A percentile compares a stretch with the other conserved stretches of the same genome.
Conservation (phyloP, 37 sponge, comb jelly and placozoan species). For the Hexactinellida sp. region DNA sequence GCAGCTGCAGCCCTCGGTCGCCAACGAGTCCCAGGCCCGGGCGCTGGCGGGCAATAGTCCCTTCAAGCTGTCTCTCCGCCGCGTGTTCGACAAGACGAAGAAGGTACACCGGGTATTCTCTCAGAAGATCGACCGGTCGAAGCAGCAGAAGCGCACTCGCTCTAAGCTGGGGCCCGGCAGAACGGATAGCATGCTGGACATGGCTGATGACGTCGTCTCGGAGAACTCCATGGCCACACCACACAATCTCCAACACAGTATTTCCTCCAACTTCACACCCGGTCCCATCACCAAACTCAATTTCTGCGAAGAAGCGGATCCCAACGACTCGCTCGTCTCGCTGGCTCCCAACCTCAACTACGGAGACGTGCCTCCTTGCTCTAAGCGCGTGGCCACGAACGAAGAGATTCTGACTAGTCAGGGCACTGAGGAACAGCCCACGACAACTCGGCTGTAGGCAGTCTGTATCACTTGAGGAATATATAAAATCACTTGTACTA, state of each 20-base stretch:
- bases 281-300: not conserved
- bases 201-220: not conserved
- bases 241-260: not conserved
- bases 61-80: not conserved
- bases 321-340: not conserved
- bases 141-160: conserved; percentile 6
- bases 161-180: not conserved
- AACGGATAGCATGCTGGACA: not conserved
- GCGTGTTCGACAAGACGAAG: conserved; percentile 6
- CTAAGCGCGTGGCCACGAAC: not conserved
- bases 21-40: not conserved
- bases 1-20: not conserved
- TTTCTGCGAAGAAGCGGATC: conserved; percentile 9
- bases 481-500: not conserved
- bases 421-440: not conserved
- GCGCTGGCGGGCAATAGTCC: not conserved
- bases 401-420: not conserved
- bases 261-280: conserved; percentile 7
- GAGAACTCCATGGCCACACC: not conserved
- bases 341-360: not conserved
- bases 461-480: conserved; percentile 1
- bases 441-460: not conserved
- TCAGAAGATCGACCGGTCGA: not conserved
- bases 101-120: not conserved
- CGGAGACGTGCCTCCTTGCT: not conserved